Conservation (phyloP, 2,113 vertebrate species). For the Sylvietta virens region DNA sequence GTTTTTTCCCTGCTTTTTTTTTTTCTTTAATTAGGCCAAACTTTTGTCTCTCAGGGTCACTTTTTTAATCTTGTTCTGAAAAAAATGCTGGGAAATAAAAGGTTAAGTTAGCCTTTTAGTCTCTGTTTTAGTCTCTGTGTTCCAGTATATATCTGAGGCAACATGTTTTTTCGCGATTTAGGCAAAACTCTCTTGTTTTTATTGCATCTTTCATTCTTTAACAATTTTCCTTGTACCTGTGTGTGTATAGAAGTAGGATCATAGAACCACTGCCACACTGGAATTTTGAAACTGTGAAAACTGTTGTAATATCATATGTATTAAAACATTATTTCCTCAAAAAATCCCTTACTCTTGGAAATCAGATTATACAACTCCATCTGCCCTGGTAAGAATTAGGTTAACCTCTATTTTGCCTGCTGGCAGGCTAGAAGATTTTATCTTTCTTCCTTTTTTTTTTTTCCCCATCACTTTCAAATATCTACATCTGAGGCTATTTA, state of each 20-base stretch:
- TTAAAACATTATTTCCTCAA: neutral
- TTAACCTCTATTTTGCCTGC: neutral
- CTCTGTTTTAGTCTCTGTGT: neutral
- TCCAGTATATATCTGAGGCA: neutral
- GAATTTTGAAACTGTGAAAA: neutral
- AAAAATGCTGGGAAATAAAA: neutral
- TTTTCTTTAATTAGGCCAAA: neutral
- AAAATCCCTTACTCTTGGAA: neutral
- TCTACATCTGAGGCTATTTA: neutral
- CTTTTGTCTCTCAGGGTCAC: neutral
- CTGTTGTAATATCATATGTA: neutral
- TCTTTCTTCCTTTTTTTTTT: neutral
- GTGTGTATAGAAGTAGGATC: neutral
- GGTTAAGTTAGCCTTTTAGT: neutral
- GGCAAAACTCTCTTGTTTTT: accelerated
- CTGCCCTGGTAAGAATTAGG: neutral
- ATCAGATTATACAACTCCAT: neutral
- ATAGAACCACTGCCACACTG: neutral
- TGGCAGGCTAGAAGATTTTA: neutral
- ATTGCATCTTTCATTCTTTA: neutral
- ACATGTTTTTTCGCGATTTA: neutral
- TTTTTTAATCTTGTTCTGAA: neutral
- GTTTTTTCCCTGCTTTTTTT: neutral
- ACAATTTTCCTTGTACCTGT: neutral
- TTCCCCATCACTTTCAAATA: accelerated